Conservation (phyloP, 2,113 vertebrate genomes). For the Limanda limanda region DNA sequence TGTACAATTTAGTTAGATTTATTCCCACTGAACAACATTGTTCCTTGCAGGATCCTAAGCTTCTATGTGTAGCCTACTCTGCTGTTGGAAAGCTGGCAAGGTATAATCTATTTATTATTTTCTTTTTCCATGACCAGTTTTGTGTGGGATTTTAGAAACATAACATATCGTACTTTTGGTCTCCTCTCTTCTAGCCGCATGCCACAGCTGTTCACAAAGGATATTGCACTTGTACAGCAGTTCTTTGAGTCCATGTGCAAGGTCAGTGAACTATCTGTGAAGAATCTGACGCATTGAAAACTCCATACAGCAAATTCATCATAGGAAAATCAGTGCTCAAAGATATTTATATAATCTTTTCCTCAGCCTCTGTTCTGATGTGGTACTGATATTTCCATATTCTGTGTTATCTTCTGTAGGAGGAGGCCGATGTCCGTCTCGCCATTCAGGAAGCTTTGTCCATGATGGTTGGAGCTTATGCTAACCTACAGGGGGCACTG, state of each 20-base stretch:
- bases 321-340: neutral
- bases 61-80: conserved; percentile 95
- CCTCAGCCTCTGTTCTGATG: too few species aligned
- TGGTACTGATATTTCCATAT: neutral
- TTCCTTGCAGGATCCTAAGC: conserved; percentile 91
- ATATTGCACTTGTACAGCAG: conserved; percentile 97
- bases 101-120: conserved; percentile 70
- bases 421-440: conserved; percentile 93
- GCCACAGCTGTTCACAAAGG: conserved; percentile 98
- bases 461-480: conserved; percentile 98
- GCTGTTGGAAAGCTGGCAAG: conserved; percentile 97
- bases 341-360: neutral
- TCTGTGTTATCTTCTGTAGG: conserved; percentile 76
- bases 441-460: conserved; percentile 98
- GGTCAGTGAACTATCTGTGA: conserved; percentile 78
- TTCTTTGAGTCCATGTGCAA: conserved; percentile 99
- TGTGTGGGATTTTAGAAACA: neutral
- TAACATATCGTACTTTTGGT: neutral
- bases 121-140: neutral
- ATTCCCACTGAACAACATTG: neutral
- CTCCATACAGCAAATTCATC: neutral
- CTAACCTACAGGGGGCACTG: conserved; percentile 94
- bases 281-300: neutral
- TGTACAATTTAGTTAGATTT: neutral
- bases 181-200: conserved; percentile 86